Evolutionary conservation across 1,140 invertebrate species (phyloP), one percentile per base, ranked within the genome.

Genomic region (Grapholita molesta): DNA sequence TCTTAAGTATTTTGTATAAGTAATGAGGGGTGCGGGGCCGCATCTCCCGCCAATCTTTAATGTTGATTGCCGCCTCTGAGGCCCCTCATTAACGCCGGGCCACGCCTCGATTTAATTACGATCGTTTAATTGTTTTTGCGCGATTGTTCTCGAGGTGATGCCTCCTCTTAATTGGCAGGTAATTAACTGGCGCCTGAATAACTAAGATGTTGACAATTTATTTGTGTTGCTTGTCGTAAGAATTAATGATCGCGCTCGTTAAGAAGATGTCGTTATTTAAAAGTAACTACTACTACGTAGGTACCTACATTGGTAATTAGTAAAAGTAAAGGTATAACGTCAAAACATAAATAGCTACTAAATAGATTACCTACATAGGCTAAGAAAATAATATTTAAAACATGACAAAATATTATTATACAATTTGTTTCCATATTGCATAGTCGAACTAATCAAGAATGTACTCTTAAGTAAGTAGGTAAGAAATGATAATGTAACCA

Each of bases 1-100:
- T 89, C 88, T 90, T 90, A 90, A 89, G 86, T 88, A 90, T 90
- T 90, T 90, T 90, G 86, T 90, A 90, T 90, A 90, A 90, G 88
- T 90, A 90, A 90, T 90, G 88, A 90, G 87, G 82, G 86, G 79
- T 74, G 82, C 74, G 86, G 79, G 81, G 74, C 82, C 69, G 83
- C 88, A 90, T 90, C 88, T 90, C 88, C 86, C 89, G 89, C 88
- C 88, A 90, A 90, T 91, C 89, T 91, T 91, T 89, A 89, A 89
- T 91, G 89, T 85, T 91, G 86, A 91, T 91, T 88, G 86, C 86
- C 86, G 88, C 88, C 86, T 87, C 80, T 77, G 77, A 75, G 84
- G 84, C 75, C 83, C 82, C 88, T 91, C 89, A 91, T 91, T 91
- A 91, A 80, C 83, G 83, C 84, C 75, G 53, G 75, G 88, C 87